Evolutionary conservation across 2,888 invertebrate species (phyloP).

Genomic region (Cantharis lateralis): DNA sequence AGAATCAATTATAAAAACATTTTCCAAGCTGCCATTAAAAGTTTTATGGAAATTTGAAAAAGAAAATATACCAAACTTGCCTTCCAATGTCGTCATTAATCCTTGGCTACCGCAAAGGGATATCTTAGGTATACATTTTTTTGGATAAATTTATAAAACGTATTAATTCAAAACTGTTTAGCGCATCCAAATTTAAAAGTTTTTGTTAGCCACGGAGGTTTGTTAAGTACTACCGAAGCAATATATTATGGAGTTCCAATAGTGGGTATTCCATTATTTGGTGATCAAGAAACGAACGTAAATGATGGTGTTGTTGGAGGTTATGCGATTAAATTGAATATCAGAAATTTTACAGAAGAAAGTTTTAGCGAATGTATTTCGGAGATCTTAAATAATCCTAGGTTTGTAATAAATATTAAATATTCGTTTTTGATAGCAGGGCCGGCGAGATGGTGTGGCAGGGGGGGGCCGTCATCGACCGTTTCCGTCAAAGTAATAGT

Average conservation of each 20-base stretch:
- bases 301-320: constrained; percentile 55
- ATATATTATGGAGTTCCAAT: constrained; percentile 58
- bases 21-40: constrained; percentile 64
- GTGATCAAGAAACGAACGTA: constrained; percentile 59
- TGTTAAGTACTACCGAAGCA: constrained; percentile 62
- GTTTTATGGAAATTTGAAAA: constrained; percentile 75
- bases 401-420: not conserved
- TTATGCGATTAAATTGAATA: constrained; percentile 50
- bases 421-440: no score
- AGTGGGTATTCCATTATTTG: constrained; percentile 59
- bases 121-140: constrained; percentile 39
- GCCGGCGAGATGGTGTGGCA: no score
- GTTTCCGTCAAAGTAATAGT: no score
- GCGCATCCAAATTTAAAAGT: constrained; percentile 61
- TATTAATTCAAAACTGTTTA: constrained; percentile 31
- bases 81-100: constrained; percentile 18
- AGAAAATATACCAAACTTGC: constrained; percentile 44
- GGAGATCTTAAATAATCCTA: constrained; percentile 49
- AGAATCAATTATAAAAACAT: constrained; percentile 60
- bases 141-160: not conserved
- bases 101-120: constrained; percentile 48
- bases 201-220: constrained; percentile 65
- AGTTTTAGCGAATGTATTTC: constrained; percentile 51
- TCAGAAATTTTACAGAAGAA: constrained; percentile 53
- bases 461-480: no score